Base-by-base conservation (phyloP, 2,888 invertebrate species). In the Agrotis segetum region DNA sequence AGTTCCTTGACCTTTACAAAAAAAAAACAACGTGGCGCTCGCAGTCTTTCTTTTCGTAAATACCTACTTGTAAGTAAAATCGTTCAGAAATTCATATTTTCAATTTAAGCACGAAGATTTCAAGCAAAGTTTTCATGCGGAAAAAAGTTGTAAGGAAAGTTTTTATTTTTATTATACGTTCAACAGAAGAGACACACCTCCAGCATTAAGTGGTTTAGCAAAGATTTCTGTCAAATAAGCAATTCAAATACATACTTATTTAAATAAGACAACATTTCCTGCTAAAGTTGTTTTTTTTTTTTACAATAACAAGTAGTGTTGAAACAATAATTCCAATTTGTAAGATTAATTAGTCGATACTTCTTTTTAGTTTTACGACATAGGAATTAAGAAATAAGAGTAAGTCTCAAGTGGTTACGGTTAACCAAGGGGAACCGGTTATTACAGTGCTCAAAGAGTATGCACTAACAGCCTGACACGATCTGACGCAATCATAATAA, bases 301-400 rank as follows among this genome's bases (percentile, higher is more conserved):
- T 3, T 24, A 6, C 11, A 1, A 11, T 40, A 56, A 13, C 19
- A 40, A 49, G 21, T 59, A 52, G 21, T 77, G 44, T 63, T 49
- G 70, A 52, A 77, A 75, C 47, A 52, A 44, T 44, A 34, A 59
- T 40, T 61, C 61, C 58, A 76, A 74, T 71, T 77, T 71, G 71
- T 61, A 65, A 77, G 47, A 71, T 3, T 77, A 77, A 64, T 75
- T 77, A 71, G 40, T 65, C 50, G 47, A 77, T 47, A 71, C 29
- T 58, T 77, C 46, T 71, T 71, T 70, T 61, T 61, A 60, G 47
- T 62, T 65, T 71, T 50, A 61, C 65, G 29, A 77, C 56, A 52
- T 61, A 61, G 50, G 47, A 60, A 46, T 76, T 44, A 52, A 61
- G 75, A 71, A 77, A 76, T 52, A 53, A 59, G 56, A 52, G 61